phyloP scores from a whole-genome alignment of 2,113 vertebrate species.

The Ellobius talpinus region DNA sequence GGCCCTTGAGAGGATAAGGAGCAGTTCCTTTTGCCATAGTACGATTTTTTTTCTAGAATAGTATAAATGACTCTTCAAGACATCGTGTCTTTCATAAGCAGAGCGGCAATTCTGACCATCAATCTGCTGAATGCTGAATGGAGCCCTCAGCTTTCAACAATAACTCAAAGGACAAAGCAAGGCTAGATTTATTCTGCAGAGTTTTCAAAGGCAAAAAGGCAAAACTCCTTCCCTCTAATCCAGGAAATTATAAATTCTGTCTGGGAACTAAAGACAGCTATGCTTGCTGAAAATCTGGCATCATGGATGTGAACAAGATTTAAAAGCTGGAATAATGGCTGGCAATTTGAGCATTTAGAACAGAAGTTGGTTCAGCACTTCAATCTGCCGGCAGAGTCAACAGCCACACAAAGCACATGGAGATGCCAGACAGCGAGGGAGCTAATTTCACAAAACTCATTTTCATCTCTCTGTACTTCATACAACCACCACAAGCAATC shows the following conservation, averaged over 20 bases:
- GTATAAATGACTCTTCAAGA: conserved; percentile 71
- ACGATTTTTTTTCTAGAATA: conserved; percentile 68
- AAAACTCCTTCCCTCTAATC: conserved; percentile 61
- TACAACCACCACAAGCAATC: conserved; percentile 42
- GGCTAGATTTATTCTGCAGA: conserved; percentile 74
- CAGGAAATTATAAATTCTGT: conserved; percentile 67
- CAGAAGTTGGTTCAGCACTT: conserved; percentile 74
- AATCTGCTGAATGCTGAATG: conserved; percentile 65
- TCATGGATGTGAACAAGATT: conserved; percentile 68
- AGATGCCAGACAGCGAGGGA: conserved; percentile 64
- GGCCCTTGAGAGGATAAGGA: conserved; percentile 47
- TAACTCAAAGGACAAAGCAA: conserved; percentile 66
- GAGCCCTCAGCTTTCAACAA: conserved; percentile 66
- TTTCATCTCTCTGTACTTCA: conserved; percentile 62
- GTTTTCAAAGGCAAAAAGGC: conserved; percentile 76
- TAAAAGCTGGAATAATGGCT: conserved; percentile 71
- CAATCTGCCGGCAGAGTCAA: conserved; percentile 71
- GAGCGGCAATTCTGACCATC: conserved; percentile 59
- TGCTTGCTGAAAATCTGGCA: conserved; percentile 74
- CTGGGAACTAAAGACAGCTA: conserved; percentile 65
- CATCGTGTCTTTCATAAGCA: conserved; percentile 65
- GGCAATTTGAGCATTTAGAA: conserved; percentile 67
- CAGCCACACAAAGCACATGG: conserved; percentile 65
- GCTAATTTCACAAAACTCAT: conserved; percentile 76
- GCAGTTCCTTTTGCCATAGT: conserved; percentile 51